Percentiles rank a stretch among this genome's conserved stretches.
These are phyloP conservation scores for Tympanuchus pallidicinctus DNA, from an alignment of 2,113 vertebrate genomes.

Conservation along the genomic window DNA sequence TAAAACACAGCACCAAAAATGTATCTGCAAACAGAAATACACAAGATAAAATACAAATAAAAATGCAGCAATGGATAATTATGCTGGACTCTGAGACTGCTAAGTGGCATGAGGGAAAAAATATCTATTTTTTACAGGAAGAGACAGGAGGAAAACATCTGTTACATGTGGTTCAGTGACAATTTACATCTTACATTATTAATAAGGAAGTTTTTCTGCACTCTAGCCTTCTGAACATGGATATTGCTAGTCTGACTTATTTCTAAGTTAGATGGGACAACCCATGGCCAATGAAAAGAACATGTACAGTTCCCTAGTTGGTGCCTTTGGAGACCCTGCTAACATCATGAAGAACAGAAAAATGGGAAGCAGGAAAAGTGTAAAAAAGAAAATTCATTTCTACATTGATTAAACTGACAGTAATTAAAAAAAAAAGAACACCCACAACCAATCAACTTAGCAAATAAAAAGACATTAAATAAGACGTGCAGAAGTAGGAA, in stretches of 20 bases:
- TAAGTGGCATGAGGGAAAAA: neutral
- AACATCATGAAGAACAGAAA: neutral
- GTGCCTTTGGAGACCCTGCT: neutral
- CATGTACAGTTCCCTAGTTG: neutral
- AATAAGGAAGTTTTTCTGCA: neutral
- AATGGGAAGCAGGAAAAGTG: neutral
- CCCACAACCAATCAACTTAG: too few species aligned
- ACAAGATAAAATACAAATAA: neutral
- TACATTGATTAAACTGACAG: neutral
- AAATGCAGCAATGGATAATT: neutral
- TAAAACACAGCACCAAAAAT: neutral
- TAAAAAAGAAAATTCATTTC: neutral
- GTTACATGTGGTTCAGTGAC: neutral
- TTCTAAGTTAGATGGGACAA: neutral
- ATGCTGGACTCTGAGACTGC: neutral
- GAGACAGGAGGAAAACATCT: neutral
- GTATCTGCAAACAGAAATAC: neutral
- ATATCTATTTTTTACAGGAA: neutral
- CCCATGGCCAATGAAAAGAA: neutral
- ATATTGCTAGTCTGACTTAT: neutral
- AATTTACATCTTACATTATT: neutral
- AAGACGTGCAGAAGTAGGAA: neutral
- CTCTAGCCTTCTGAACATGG: neutral
- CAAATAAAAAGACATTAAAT: neutral
- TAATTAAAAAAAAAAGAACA: neutral